Conservation (phyloP, 2,113 vertebrate species). For the Rostratula benghalensis region DNA sequence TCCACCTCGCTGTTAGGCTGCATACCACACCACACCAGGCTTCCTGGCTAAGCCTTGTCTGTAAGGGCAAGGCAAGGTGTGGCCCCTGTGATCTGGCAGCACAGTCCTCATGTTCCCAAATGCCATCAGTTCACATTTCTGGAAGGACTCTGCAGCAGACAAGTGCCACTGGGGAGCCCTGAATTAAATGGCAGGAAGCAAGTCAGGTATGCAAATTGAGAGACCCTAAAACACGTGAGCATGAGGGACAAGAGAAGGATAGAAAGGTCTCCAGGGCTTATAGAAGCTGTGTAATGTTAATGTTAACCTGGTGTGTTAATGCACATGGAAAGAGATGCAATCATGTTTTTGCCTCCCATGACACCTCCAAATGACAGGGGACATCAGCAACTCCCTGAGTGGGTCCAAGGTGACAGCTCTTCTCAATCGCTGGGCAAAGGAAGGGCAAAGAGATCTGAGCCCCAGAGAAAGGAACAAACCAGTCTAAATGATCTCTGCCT, state of each 20-base stretch:
- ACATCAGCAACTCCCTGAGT: background rate
- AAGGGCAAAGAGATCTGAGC: background rate
- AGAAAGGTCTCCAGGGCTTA: background rate
- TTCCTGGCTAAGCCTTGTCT: background rate
- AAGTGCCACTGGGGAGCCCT: background rate
- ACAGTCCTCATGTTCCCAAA: background rate
- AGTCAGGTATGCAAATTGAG: background rate
- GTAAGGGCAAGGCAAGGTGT: background rate
- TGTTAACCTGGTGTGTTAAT: background rate
- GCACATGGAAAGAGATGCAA: background rate
- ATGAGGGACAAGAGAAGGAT: background rate
- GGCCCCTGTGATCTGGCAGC: background rate
- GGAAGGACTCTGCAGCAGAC: background rate
- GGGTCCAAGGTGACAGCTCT: background rate
- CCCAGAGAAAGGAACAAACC: background rate
- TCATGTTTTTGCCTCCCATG: background rate
- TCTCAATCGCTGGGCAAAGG: background rate
- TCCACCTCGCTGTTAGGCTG: background rate
- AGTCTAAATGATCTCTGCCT: background rate
- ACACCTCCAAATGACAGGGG: background rate
- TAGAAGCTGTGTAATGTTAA: background rate
- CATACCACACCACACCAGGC: rapidly evolving
- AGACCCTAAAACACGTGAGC: background rate
- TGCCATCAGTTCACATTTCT: background rate
- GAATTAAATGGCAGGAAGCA: background rate